Evolutionary conservation across 1,140 invertebrate species (phyloP).

Genomic region (Tyrophagus putrescentiae): DNA sequence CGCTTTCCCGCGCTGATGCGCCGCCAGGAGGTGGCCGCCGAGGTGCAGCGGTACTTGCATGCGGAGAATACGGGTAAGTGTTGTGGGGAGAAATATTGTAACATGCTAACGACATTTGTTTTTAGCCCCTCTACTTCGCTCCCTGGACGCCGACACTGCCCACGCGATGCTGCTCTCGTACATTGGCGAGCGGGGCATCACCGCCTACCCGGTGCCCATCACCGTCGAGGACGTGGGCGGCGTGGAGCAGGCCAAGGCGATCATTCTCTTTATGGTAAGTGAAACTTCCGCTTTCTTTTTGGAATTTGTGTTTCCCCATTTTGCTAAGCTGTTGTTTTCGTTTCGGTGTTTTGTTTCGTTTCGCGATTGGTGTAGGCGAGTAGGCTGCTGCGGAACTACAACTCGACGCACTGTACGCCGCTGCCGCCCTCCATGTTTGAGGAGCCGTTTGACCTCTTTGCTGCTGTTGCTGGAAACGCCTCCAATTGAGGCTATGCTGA

Average conservation of each 20-base stretch:
- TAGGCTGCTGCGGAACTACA: constrained; percentile 68
- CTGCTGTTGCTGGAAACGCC: not conserved
- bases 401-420: constrained; percentile 68
- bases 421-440: constrained; percentile 52
- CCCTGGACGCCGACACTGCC: too few relatives aligned
- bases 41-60: constrained; percentile 44
- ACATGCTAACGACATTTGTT: constrained; percentile 25
- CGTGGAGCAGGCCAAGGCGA: constrained; percentile 28
- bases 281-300: constrained; percentile 2
- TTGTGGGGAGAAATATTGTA: constrained; percentile 26
- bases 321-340: constrained; percentile 16
- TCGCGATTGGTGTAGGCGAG: constrained; percentile 44
- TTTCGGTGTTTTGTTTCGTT: constrained; percentile 24
- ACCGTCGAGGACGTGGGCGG: constrained; percentile 35
- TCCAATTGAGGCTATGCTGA: not conserved
- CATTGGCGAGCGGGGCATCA: constrained; percentile 38
- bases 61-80: constrained; percentile 31
- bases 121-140: not conserved
- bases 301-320: not conserved
- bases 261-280: constrained; percentile 33
- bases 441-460: constrained; percentile 40
- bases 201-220: constrained; percentile 46
- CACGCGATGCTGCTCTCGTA: constrained; percentile 41
- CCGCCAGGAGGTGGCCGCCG: constrained; percentile 36
- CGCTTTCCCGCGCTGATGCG: constrained; percentile 47